These are phyloP conservation scores for Channa maculata DNA, from an alignment of 2,113 vertebrate species.

Conservation along the genomic window DNA sequence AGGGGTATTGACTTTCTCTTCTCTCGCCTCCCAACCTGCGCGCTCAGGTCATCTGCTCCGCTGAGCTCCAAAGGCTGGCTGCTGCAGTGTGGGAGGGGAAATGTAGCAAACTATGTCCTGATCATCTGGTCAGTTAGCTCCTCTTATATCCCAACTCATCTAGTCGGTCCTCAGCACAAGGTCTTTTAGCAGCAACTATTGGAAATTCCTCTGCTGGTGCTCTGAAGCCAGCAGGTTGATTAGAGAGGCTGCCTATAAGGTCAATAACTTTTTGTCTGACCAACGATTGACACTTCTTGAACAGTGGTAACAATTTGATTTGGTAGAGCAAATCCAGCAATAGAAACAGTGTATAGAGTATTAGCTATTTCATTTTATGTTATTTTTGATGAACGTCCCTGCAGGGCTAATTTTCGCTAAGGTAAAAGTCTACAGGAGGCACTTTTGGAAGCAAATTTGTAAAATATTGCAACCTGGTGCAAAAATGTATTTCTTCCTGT, in stretches of 20 bases:
- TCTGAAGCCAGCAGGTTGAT: slow-evolving; percentile 15
- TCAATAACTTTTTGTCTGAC: slow-evolving; percentile 6
- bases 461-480: neutral
- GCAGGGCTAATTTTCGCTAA: neutral
- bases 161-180: slow-evolving; percentile 28
- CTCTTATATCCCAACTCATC: slow-evolving; percentile 48
- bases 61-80: slow-evolving; percentile 59
- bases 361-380: too few species aligned
- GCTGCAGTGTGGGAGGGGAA: slow-evolving; percentile 36
- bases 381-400: neutral
- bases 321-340: too few species aligned
- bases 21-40: slow-evolving; percentile 45
- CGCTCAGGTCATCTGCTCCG: slow-evolving; percentile 53
- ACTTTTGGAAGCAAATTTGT: neutral
- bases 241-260: neutral
- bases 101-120: slow-evolving; percentile 51
- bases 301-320: neutral
- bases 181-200: slow-evolving; percentile 23
- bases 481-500: neutral
- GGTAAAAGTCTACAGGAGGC: neutral
- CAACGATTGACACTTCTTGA: neutral
- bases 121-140: slow-evolving; percentile 67
- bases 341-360: too few species aligned
- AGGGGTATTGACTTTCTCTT: slow-evolving; percentile 64
- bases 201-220: slow-evolving; percentile 26